phyloP scores from a whole-genome alignment of 2,888 invertebrate species.

The Lordiphosa andalusiaca region DNA sequence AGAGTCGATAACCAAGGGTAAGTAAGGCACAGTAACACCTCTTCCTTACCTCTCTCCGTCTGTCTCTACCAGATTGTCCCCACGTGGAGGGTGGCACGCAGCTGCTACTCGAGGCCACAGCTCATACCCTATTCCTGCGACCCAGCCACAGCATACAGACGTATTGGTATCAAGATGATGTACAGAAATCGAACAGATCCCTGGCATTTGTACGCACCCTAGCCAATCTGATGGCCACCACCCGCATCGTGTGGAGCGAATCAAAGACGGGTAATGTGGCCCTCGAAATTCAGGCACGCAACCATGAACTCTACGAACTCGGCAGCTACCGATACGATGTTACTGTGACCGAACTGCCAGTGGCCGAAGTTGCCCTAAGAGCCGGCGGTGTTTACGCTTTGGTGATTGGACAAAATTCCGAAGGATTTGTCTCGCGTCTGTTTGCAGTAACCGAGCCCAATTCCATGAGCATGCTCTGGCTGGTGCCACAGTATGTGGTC shows the following conservation, averaged over 20 bases:
- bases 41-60: not conserved
- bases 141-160: constrained; percentile 30
- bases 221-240: constrained; percentile 52
- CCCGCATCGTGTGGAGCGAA: constrained; percentile 59
- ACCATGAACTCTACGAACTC: constrained; percentile 56
- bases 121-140: constrained; percentile 59
- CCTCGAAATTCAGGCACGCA: constrained; percentile 46
- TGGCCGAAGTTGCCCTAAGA: constrained; percentile 37
- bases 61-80: constrained; percentile 52
- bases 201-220: constrained; percentile 66
- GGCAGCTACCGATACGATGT: constrained; percentile 57
- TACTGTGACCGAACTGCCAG: constrained; percentile 28
- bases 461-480: constrained; percentile 82
- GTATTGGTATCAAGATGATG: constrained; percentile 66
- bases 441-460: constrained; percentile 78
- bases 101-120: constrained; percentile 48
- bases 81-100: constrained; percentile 40
- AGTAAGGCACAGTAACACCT: constrained; percentile 11
- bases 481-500: constrained; percentile 85
- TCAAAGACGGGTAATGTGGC: constrained; percentile 26
- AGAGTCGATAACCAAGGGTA: constrained; percentile 46
- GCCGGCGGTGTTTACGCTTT: constrained; percentile 78
- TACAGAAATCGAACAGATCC: constrained; percentile 73
- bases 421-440: constrained; percentile 30
- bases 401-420: constrained; percentile 47